Evolutionary conservation across 2,888 invertebrate genomes (phyloP).

Genomic region (Tinea semifulvella): DNA sequence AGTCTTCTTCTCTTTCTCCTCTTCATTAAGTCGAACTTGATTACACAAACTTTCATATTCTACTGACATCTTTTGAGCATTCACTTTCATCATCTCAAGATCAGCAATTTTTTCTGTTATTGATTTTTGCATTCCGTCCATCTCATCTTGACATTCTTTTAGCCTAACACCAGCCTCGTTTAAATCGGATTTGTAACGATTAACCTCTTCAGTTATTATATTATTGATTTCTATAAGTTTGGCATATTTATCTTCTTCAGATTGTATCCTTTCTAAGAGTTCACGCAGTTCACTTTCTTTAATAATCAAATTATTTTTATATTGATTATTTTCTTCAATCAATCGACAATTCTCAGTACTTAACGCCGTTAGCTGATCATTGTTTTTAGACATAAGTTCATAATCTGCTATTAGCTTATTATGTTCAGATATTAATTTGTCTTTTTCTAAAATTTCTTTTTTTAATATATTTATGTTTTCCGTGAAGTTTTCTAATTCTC

Average conservation of each 20-base stretch:
- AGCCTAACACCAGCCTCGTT: constrained; percentile 39
- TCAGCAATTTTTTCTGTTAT: constrained; percentile 35
- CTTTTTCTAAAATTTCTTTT: constrained; percentile 32
- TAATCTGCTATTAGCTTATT: not conserved
- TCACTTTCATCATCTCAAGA: constrained; percentile 39
- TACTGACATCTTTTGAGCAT: constrained; percentile 23
- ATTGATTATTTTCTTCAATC: constrained; percentile 6
- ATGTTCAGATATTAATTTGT: constrained; percentile 22
- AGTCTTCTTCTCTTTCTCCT: constrained; percentile 20
- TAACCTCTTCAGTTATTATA: constrained; percentile 37
- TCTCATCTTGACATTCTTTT: constrained; percentile 37
- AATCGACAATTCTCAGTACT: too few relatives aligned
- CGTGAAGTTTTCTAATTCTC: constrained; percentile 27
- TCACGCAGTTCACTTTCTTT: constrained; percentile 22
- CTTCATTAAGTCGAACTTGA: constrained; percentile 29
- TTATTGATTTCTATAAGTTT: constrained; percentile 36
- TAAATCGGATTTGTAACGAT: constrained; percentile 35
- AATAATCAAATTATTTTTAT: not conserved
- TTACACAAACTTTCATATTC: constrained; percentile 24
- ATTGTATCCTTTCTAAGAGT: constrained; percentile 26
- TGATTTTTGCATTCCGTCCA: constrained; percentile 37
- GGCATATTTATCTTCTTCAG: constrained; percentile 29
- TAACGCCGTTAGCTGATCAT: too few relatives aligned
- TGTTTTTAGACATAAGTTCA: too few relatives aligned
- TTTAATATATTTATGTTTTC: constrained; percentile 28